A percentile compares a stretch with the other conserved stretches of the same genome.
These are phyloP conservation scores for Sycobia sp. DNA, from an alignment of 1,140 invertebrate species.

Conservation along the genomic window DNA sequence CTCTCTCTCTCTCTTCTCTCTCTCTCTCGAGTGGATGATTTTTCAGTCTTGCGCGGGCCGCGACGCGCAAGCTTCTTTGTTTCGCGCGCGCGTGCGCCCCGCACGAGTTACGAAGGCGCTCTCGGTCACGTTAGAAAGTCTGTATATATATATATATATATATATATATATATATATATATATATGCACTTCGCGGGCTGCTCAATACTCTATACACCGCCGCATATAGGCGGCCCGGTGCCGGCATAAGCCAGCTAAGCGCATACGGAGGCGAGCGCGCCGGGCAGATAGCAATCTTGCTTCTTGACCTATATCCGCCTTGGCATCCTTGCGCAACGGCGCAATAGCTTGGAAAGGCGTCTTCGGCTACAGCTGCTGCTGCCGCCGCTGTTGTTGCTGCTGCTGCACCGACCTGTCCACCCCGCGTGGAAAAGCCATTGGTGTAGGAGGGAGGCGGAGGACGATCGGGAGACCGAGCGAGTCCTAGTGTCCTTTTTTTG, in stretches of 20 bases:
- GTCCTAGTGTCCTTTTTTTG: too few species aligned
- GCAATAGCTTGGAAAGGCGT: slow-evolving; percentile 51
- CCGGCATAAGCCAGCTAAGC: slow-evolving; percentile 10
- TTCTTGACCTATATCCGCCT: slow-evolving; percentile 58
- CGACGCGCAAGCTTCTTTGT: slow-evolving; percentile 40
- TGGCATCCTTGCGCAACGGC: slow-evolving; percentile 56
- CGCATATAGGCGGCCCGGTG: slow-evolving; percentile 18
- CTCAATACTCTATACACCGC: too few species aligned
- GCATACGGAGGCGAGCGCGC: slow-evolving; percentile 19
- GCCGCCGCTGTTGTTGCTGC: too few species aligned
- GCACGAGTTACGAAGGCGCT: slow-evolving; percentile 46
- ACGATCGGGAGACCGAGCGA: too few species aligned
- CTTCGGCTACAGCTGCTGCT: slow-evolving; percentile 36
- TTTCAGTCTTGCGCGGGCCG: slow-evolving; percentile 7
- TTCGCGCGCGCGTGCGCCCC: slow-evolving; percentile 27
- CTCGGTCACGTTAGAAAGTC: slow-evolving; percentile 56
- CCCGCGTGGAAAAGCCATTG: too few species aligned
- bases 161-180: too few species aligned
- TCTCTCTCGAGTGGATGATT: too few species aligned
- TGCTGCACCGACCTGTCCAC: too few species aligned
- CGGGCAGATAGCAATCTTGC: slow-evolving; percentile 54
- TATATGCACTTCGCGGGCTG: slow-evolving; percentile 7
- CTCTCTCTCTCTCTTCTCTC: too few species aligned
- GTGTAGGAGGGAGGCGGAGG: too few species aligned
- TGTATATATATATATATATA: too few species aligned